Evolutionary conservation across 2,113 vertebrate species (phyloP).

Genomic region (Anhinga rufa): DNA sequence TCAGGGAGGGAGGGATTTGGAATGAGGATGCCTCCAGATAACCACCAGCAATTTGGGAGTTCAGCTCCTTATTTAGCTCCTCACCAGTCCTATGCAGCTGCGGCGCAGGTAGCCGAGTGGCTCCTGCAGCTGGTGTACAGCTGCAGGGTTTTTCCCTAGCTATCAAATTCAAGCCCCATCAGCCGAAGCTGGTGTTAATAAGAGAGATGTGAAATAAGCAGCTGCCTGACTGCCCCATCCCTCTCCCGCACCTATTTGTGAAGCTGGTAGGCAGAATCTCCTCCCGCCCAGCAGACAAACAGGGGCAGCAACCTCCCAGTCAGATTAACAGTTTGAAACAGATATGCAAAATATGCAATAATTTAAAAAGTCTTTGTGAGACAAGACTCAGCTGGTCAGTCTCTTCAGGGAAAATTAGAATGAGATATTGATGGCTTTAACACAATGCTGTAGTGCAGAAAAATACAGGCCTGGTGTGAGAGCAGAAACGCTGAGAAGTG

Average conservation of each 20-base stretch:
- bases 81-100: not conserved
- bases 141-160: not conserved
- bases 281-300: not conserved
- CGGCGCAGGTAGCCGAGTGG: not conserved
- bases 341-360: not conserved
- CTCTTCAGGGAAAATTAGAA: not conserved
- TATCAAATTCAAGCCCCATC: not conserved
- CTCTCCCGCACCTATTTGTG: not conserved
- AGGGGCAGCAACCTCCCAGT: not conserved
- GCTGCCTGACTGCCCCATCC: not conserved
- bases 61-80: not conserved
- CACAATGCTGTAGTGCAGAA: not conserved
- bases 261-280: not conserved
- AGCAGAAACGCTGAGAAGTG: not conserved
- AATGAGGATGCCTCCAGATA: not conserved
- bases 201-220: not conserved
- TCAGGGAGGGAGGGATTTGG: not conserved
- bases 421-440: not conserved
- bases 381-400: not conserved
- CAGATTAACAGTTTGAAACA: not conserved
- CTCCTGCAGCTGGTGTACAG: not conserved
- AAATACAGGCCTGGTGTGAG: not conserved
- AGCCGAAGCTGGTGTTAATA: not conserved
- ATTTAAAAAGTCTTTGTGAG: not conserved
- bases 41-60: not conserved